Base-by-base conservation (phyloP, 1,140 invertebrate species). In the Aphis craccivora region DNA sequence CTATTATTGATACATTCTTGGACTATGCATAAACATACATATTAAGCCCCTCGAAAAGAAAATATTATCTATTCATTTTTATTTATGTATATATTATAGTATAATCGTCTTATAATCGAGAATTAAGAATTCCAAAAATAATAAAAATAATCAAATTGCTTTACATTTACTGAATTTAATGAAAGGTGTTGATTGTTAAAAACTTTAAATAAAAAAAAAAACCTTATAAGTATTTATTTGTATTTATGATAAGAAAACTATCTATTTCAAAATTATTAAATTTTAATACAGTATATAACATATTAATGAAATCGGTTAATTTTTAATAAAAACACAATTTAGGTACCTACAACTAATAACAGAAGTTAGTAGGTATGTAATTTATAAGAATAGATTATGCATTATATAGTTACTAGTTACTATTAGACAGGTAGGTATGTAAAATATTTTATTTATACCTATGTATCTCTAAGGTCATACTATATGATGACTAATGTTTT, bases 401-500 rank as follows among this genome's bases (percentile, higher is more conserved):
- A 67, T 14, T 30, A 67, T 67, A 67, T 67, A 67, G 8, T 67
- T 30, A 60, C 14, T 67, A 67, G 60, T n/a, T n/a, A 76, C 60
- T n/a, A 76, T 76, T n/a, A 76, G 30, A 14, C 60, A 76, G 14
- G 30, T 76, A 35, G 30, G 60, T 18, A 76, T 76, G 60, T 76
- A 76, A 76, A n/a, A 76, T 76, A 76, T 76, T n/a, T 76, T 76
- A n/a, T 76, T 76, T 76, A 35, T 76, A 76, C 60, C 11, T n/a
- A 76, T 67, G 30, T 67, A n/a, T 67, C 60, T 76, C 30, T 76
- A 76, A 76, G n/a, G n/a, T 76, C 60, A 76, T 35, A 76, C n/a
- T n/a, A 76, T 76, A 76, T 76, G 60, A 35, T 76, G 14, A 76
- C 60, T 76, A 76, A n/a, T 76, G n/a, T 76, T 76, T 76, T 76